Base-by-base conservation (phyloP, 2,797 vertebrate genomes). In the Coilia nasus region DNA sequence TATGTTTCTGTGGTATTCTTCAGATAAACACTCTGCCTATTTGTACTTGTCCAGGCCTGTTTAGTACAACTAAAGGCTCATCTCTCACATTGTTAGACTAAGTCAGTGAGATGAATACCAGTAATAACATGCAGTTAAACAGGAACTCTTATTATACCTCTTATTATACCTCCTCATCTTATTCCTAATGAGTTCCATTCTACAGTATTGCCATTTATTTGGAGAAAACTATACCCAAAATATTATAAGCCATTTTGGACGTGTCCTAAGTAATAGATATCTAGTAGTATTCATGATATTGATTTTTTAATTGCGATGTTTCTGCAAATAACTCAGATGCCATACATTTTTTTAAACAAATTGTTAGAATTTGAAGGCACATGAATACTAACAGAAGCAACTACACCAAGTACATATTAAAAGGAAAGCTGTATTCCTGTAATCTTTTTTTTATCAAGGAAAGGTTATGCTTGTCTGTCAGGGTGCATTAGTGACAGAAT, bases 381-480 rank as follows among this genome's bases (percentile, higher is more conserved):
- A 41, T 44, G 15, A 78, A 78, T 35, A 41, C 15, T 75, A 15
- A 75, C 15, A 75, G 19, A 31, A 41, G 67, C 19, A 28, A 41
- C 15, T 75, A 31, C 15, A 35, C 31, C 12, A 75, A 17, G 67
- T 31, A 41, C 0, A 31, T 35, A 67, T 17, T 35, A 75, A 67
- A 23, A 67, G 14, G 6, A 17, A 75, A 75, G 15, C 4, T 75
- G 67, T 41, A 17, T 17, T 28, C 23, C 62, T 75, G 15, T 35
- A 75, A 35, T 75, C 31, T 14, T 31, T 41, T 41, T 17, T 21
- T 78, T 78, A 19, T 78, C 19, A 6, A 17, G 31, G 19, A 78
- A 78, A 6, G 71, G 25, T 28, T 75, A 41, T 78, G 71, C 41
- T 19, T 75, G 67, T 75, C 67, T 71, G 67, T 71, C 67, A 78